Conservation (phyloP, 2,888 invertebrate genomes). For the Branchipolynoe longqiensis region DNA sequence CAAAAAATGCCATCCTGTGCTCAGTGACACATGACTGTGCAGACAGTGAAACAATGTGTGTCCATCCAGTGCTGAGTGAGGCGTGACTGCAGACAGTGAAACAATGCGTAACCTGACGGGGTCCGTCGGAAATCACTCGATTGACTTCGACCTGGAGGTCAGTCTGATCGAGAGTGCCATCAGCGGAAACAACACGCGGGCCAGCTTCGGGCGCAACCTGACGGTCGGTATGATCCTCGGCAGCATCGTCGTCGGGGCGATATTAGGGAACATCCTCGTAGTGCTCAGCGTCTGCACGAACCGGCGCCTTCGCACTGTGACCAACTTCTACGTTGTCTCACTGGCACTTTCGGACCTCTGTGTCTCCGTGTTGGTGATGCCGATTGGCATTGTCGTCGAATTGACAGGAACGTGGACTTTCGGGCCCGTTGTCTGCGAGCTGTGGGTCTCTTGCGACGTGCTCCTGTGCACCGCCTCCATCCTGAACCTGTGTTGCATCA, state of each 20-base stretch:
- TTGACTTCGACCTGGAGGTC: not conserved
- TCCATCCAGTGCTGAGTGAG: too few relatives aligned
- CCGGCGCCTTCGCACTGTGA: conserved; percentile 69
- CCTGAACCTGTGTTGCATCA: conserved; percentile 79
- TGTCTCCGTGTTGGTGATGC: conserved; percentile 70
- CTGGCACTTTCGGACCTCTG: conserved; percentile 69
- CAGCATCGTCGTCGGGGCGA: conserved; percentile 63
- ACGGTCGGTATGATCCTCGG: conserved; percentile 59
- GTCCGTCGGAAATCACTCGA: not conserved
- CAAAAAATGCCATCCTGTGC: too few relatives aligned
- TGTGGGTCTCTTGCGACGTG: conserved; percentile 74
- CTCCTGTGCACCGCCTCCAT: conserved; percentile 79
- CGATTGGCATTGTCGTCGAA: conserved; percentile 69
- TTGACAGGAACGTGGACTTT: conserved; percentile 68
- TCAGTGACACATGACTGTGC: too few relatives aligned
- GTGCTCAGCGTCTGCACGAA: conserved; percentile 69
- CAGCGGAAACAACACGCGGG: not conserved
- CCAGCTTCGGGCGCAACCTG: conserved; percentile 13
- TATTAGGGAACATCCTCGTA: conserved; percentile 70
- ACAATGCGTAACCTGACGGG: conserved; percentile 11
- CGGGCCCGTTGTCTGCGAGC: conserved; percentile 66
- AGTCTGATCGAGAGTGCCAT: not conserved
- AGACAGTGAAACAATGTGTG: too few relatives aligned
- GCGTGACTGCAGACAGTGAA: too few relatives aligned
- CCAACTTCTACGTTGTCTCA: conserved; percentile 70